These are phyloP conservation scores for Hiodon tergisus DNA, from an alignment of 2,113 vertebrate species.

Conservation along the genomic window DNA sequence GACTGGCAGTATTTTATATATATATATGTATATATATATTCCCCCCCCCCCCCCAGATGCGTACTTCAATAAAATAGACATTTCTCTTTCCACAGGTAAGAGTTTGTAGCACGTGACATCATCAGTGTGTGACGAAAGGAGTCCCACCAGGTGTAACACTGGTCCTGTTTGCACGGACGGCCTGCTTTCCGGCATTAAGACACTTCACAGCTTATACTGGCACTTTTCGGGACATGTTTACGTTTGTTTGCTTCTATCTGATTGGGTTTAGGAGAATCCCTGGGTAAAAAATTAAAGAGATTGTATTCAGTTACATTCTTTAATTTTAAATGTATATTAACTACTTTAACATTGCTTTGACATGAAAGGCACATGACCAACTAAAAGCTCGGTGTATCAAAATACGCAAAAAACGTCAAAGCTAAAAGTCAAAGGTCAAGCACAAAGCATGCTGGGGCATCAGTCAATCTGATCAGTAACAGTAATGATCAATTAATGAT, in stretches of 20 bases:
- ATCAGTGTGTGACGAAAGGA: conserved; percentile 45
- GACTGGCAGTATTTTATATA: not conserved
- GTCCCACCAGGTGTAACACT: conserved; percentile 44
- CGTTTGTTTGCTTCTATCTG: conserved; percentile 48
- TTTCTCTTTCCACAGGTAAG: not conserved
- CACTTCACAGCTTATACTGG: conserved; percentile 50
- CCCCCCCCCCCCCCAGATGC: not conserved
- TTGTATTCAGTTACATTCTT: conserved; percentile 39
- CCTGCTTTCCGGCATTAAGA: conserved; percentile 49
- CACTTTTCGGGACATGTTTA: conserved; percentile 36
- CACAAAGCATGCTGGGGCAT: conserved; percentile 50
- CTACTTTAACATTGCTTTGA: not conserved
- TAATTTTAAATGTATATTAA: not conserved
- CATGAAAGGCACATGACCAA: no score
- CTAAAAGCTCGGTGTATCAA: no score
- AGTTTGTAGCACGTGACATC: conserved; percentile 38
- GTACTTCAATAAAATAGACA: conserved; percentile 5
- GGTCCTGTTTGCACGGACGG: conserved; percentile 40
- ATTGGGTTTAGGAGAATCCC: conserved; percentile 60
- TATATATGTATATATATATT: no score
- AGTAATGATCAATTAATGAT: not conserved
- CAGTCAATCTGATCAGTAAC: not conserved
- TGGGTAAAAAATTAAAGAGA: conserved; percentile 59
- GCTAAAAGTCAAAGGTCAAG: conserved; percentile 29
- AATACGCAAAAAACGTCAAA: not conserved